Evolutionary conservation across 2,113 vertebrate genomes (phyloP), one percentile per base, ranked within the genome.

Genomic region (Nibea coibor): DNA sequence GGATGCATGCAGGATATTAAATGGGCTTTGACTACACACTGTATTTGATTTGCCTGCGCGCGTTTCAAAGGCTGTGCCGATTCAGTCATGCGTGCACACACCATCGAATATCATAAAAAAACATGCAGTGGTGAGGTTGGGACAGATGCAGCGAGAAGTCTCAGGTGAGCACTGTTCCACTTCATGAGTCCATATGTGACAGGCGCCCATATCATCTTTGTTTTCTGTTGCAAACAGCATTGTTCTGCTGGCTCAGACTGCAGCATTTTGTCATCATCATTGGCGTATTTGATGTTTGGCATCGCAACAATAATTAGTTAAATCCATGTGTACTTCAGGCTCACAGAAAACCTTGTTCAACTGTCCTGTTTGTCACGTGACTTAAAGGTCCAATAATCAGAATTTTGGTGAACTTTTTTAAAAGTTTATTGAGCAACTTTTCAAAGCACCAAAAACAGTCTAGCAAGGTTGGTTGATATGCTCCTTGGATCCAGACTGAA

Each of bases 161-260:
- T 91, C 90, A 89, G 88, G 84, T 89, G 91, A 87, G 66, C 62
- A 6, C 62, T 82, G 88, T 86, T 88, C 88, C 67, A 83, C 59
- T 88, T 89, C 62, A 64, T 7, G 3, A 61, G 28, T 83, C 89
- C 88, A 88, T 89, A 84, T 85, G 89, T 68, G 85, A 68, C 84
- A 28, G 58, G 31, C 19, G 58, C 56, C 42, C 2, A 69, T 57
- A 64, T 71, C 17, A 67, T 53, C 16, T 77, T 59, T 54, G 17
- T 64, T 51, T 59, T 79, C 20, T n/a, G 24, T 53, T 43, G 62
- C 62, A 57, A 85, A 67, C 66, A 4, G 72, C 1, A 17, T 85
- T 81, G 58, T 83, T 71, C 39, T 68, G 50, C 56, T 4, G 17
- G 66, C 64, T 42, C 42, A 45, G 50, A 20, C 20, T 20, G 20